Evolutionary conservation across 2,888 invertebrate genomes (phyloP), one percentile per base, ranked within the genome.

Genomic region (Clostera curtula): DNA sequence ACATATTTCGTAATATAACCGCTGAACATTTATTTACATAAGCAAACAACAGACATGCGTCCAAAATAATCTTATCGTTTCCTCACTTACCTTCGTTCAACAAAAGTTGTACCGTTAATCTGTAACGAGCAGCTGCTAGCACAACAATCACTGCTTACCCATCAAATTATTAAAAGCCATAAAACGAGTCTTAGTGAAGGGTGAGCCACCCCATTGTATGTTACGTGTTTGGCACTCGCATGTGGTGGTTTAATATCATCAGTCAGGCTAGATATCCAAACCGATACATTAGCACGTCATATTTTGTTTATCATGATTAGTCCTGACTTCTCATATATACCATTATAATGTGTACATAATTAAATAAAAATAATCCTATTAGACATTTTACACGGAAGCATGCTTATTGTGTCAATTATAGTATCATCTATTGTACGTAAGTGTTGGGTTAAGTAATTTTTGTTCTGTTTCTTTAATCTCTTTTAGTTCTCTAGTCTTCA

Each of bases 91-190:
- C 51, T 60, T 49, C 40, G 51, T 49, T 55, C 52, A 46, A 54
- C 55, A 62, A 54, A 52, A 37, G 49, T 62, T 56, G 66, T 61
- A 56, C 63, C 49, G 54, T 64, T 74, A 74, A 77, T 73, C 49
- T 47, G 56, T 61, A 51, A 64, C 48, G 54, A 68, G 71, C 82
- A 83, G 82, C 82, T 80, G 82, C 74, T 52, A 49, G 45, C 51
- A 46, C 49, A 64, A 73, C 80, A 82, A 82, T 83, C 82, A 75
- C 62, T 74, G 77, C 77, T 79, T 76, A 74, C 68, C 56, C 49
- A 72, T 67, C 68, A 75, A 76, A 80, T 80, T 80, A 75, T 82
- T 77, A 80, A 83, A 82, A 77, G 76, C 77, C 72, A 73, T 83
- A 80, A 83, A 80, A 80, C 80, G 77, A 75, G 76, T 76, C 70